phyloP scores from a whole-genome alignment of 2,888 invertebrate genomes.

The Drymonia ruficornis region DNA sequence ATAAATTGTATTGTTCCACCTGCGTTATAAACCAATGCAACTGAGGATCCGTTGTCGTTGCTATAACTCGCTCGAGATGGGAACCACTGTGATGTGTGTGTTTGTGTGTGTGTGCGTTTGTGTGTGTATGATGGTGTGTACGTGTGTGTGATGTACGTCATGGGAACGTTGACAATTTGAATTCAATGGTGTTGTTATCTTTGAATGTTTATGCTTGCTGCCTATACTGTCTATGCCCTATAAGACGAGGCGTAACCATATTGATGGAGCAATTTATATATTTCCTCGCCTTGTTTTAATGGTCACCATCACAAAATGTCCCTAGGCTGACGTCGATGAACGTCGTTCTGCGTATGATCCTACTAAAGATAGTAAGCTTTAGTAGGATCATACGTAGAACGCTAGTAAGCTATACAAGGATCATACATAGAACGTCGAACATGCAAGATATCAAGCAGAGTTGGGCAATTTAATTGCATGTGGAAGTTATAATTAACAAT shows the following conservation, averaged over 20 bases:
- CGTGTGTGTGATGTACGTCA: conserved; percentile 35
- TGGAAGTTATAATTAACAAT: too few relatives aligned
- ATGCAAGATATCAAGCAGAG: too few relatives aligned
- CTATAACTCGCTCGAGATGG: conserved; percentile 3
- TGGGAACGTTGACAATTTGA: conserved; percentile 29
- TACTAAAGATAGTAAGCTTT: too few relatives aligned
- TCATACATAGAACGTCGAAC: too few relatives aligned
- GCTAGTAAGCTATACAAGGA: too few relatives aligned
- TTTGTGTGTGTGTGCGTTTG: too few relatives aligned
- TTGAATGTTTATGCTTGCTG: not conserved
- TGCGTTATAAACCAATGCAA: conserved; percentile 39
- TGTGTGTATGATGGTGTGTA: too few relatives aligned
- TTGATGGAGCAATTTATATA: not conserved
- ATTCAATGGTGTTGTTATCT: conserved; percentile 28
- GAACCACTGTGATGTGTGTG: conserved; percentile 26
- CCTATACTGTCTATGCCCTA: not conserved
- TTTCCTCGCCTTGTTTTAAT: not conserved
- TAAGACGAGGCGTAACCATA: not conserved
- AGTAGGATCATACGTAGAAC: too few relatives aligned
- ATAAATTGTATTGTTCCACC: conserved; percentile 41
- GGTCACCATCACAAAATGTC: too few relatives aligned
- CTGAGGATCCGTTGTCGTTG: conserved; percentile 37
- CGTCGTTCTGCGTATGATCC: too few relatives aligned
- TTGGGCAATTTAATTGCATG: too few relatives aligned
- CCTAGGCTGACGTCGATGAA: too few relatives aligned